A percentile compares a stretch with the other conserved stretches of the same genome.
Evolutionary conservation across 2,888 invertebrate species (phyloP).

Genomic region (Plagiodera versicolora): DNA sequence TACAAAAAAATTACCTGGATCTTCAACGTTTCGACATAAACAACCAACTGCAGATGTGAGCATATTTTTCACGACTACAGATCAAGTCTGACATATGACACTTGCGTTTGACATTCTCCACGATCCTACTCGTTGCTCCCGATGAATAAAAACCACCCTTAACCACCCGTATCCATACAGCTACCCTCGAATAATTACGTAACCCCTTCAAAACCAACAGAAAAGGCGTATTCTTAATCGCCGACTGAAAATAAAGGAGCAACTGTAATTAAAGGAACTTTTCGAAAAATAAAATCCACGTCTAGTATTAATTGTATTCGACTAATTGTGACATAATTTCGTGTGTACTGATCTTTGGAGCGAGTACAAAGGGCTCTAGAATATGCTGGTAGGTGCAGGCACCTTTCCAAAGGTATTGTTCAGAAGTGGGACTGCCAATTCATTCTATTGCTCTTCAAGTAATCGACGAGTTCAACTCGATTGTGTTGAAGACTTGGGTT

Average conservation of each 20-base stretch:
- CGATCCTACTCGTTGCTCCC: neutral
- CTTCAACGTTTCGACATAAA: no score
- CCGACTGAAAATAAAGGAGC: constrained; percentile 14
- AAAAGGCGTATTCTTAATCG: constrained; percentile 14
- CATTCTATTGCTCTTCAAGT: constrained; percentile 15
- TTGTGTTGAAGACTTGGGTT: neutral
- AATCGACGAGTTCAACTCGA: constrained; percentile 8
- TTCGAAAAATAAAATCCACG: constrained; percentile 9
- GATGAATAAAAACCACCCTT: neutral
- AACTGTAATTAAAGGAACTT: constrained; percentile 21
- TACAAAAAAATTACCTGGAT: no score
- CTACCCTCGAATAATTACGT: constrained; percentile 12
- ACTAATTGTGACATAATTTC: constrained; percentile 17
- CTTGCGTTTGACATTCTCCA: neutral
- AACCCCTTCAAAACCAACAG: constrained; percentile 14
- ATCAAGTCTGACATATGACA: neutral
- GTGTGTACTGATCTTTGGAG: constrained; percentile 9
- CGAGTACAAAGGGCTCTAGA: constrained; percentile 10
- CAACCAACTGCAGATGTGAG: no score
- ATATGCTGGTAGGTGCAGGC: constrained; percentile 16
- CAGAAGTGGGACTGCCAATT: constrained; percentile 7
- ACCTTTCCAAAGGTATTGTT: constrained; percentile 12
- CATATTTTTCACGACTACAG: no score
- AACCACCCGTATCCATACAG: constrained; percentile 4
- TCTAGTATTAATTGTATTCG: constrained; percentile 22